Evolutionary conservation across 2,888 invertebrate species (phyloP), one percentile per base, ranked within the genome.

Genomic region (Melolontha melolontha): DNA sequence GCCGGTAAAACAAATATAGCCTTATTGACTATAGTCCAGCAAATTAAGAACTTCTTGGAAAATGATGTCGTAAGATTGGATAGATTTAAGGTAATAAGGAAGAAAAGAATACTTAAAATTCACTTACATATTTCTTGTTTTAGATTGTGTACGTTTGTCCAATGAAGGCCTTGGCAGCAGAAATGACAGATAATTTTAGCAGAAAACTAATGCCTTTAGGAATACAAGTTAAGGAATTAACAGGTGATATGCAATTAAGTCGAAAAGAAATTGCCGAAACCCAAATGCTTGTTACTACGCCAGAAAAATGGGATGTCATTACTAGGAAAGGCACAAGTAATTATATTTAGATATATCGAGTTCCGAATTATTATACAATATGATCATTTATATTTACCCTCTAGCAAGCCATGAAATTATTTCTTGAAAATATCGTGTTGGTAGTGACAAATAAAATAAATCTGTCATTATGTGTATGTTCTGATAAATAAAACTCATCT

Each of bases 221-320:
- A 5, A 90, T 99, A 27, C 79, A 85, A 0, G 98, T 99, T 0
- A 87, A 92, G 63, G 99, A 99, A 82, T 84, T 98, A 73, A 99
- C 99, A 0, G 99, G 99, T 12, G 99, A 99, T 81, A 99, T 98
- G 95, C 96, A 97, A 76, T 85, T 99, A 14, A 95, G 96, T 0
- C 97, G 97, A 82, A 86, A 90, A 4, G 98, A 99, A 84, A 96
- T 99, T 69, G 89, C 92, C 51, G 92, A 95, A 78, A 99, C 99
- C 0, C 98, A 98, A 84, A 97, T 99, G 92, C 88, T 99, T 52
- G 95, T 99, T 1, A 96, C 98, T 1, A 99, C 99, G 0, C 99
- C 99, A 0, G 99, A 99, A 84, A 99, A 99, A 79, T 99, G 99
- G 98, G 99, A 99, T 82, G 97, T 99, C 5, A 96, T 99, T 1